Evolutionary conservation across 2,113 vertebrate genomes (phyloP).

Genomic region (Herpailurus yagouaroundi): DNA sequence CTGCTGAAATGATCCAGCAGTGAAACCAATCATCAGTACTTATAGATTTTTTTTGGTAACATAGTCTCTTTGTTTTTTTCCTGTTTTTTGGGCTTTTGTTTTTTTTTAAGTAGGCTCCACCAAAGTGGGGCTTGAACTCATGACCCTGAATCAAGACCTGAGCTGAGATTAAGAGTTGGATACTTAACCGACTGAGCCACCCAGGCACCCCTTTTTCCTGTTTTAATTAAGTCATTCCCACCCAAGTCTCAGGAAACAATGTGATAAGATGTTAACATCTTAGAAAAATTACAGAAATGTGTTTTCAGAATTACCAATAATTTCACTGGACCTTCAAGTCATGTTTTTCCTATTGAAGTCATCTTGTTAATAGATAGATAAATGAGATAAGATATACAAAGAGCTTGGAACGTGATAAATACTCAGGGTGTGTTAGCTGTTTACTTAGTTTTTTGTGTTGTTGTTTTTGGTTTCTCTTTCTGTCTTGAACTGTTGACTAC

Average conservation of each 20-base stretch:
- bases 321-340: conserved; percentile 27
- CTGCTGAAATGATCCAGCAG: conserved; percentile 74
- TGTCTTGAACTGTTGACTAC: conserved; percentile 40
- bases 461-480: neutral
- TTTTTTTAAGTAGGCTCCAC: no score
- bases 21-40: conserved; percentile 75
- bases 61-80: conserved; percentile 52
- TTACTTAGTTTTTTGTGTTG: neutral
- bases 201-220: neutral
- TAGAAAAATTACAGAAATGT: conserved; percentile 69
- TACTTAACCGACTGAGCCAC: no score
- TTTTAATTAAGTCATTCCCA: conserved; percentile 81
- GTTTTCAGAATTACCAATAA: conserved; percentile 44
- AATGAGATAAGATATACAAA: neutral
- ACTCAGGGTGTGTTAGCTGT: neutral
- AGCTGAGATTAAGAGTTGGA: no score
- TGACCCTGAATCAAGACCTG: no score
- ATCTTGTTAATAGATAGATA: neutral
- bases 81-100: no score
- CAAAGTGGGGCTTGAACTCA: no score
- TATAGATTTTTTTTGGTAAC: conserved; percentile 74
- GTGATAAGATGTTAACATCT: conserved; percentile 65
- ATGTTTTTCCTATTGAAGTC: neutral
- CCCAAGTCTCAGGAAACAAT: conserved; percentile 78
- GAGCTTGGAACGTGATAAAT: neutral